Conservation (phyloP, 2,113 vertebrate species). For the Peromyscus polionotus region DNA sequence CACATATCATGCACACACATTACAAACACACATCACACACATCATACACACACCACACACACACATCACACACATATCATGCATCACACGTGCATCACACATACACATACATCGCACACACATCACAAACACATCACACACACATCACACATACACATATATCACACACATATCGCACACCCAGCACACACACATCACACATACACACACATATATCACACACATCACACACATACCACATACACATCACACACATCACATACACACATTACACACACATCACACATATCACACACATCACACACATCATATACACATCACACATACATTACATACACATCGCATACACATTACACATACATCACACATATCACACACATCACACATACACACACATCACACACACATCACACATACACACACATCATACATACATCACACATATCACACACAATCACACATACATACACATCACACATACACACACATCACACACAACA, state of each 20-base stretch:
- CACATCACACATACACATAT: neutral
- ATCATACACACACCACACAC: neutral
- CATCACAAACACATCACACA: neutral
- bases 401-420: neutral
- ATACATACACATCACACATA: neutral
- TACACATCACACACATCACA: neutral
- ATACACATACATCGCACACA: neutral
- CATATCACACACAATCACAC: neutral
- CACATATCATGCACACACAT: neutral
- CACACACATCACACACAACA: neutral
- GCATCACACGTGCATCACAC: neutral
- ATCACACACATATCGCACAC: too few relatives aligned
- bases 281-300: neutral
- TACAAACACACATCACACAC: too few relatives aligned
- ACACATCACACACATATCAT: too few relatives aligned
- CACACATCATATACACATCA: neutral
- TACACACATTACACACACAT: too few relatives aligned
- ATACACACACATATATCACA: neutral
- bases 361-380: neutral
- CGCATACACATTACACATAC: neutral
- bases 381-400: neutral
- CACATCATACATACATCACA: neutral
- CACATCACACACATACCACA: neutral
- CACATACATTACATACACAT: neutral
- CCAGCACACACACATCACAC: too few relatives aligned